These are phyloP conservation scores for Neolamprologus kungweensis DNA, from an alignment of 2,113 vertebrate genomes.

Conservation along the genomic window DNA sequence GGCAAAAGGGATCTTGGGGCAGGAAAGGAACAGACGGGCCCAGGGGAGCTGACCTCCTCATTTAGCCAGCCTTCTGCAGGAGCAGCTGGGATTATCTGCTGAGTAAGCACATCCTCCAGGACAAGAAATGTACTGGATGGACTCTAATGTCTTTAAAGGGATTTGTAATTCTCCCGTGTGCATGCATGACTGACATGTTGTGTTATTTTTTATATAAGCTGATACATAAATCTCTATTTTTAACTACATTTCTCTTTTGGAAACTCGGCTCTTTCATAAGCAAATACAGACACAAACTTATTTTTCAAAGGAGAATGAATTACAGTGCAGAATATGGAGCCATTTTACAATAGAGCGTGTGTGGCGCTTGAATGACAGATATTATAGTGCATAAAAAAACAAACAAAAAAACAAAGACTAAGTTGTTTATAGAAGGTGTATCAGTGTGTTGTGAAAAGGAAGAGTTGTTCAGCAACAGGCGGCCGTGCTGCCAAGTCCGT, in stretches of 20 bases:
- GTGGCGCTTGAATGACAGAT: not conserved
- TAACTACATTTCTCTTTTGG: not conserved
- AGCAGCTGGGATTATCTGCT: conserved; percentile 55
- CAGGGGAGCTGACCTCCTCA: conserved; percentile 59
- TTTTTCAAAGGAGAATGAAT: not conserved
- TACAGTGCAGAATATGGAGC: not conserved
- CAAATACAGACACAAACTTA: not conserved
- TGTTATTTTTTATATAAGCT: not conserved
- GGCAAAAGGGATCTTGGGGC: conserved; percentile 18
- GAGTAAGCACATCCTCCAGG: conserved; percentile 46
- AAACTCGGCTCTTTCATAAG: not conserved
- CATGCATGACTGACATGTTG: not conserved
- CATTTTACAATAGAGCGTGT: not conserved
- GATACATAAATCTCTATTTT: not conserved
- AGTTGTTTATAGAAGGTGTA: not conserved
- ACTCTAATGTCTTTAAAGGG: not conserved
- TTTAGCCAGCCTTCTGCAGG: conserved; percentile 42
- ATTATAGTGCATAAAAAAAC: not conserved
- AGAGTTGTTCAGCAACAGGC: conserved; percentile 3
- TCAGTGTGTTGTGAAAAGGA: not conserved
- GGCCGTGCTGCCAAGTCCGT: not conserved
- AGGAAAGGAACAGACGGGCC: conserved; percentile 33
- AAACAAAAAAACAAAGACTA: not conserved
- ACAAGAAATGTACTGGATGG: conserved; percentile 1
- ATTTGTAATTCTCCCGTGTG: not conserved